phyloP scores from a whole-genome alignment of 1,140 invertebrate species.

The Adelges cooleyi region DNA sequence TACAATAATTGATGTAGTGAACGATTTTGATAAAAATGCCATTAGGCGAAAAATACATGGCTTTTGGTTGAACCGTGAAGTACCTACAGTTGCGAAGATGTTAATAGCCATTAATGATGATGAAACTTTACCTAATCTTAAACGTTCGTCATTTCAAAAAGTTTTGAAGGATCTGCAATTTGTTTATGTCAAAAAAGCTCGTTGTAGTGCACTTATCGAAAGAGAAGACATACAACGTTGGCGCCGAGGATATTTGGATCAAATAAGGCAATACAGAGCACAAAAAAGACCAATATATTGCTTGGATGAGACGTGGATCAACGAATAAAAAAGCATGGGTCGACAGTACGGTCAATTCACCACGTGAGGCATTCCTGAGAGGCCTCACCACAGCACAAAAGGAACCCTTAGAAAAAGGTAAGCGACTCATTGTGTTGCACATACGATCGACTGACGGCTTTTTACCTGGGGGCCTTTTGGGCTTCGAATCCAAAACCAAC shows the following conservation, averaged over 20 bases:
- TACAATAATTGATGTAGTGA: too few relatives aligned
- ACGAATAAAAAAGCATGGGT: not conserved
- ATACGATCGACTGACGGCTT: not conserved
- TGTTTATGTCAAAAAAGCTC: not conserved
- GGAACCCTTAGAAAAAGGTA: not conserved
- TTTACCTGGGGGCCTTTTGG: not conserved
- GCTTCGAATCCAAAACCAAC: too few relatives aligned
- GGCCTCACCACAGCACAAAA: not conserved
- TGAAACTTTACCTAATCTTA: not conserved
- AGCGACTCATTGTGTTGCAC: not conserved
- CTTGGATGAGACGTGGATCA: too few relatives aligned
- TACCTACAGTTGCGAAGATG: not conserved
- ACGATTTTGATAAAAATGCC: too few relatives aligned
- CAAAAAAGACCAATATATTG: too few relatives aligned
- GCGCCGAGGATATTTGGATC: too few relatives aligned
- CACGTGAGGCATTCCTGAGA: not conserved
- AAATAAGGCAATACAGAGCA: too few relatives aligned
- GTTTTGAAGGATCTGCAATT: not conserved
- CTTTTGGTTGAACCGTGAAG: not conserved
- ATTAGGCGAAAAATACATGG: too few relatives aligned
- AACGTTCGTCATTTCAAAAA: too few relatives aligned
- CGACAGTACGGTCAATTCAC: not conserved
- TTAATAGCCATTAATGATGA: not conserved
- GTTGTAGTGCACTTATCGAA: too few relatives aligned
- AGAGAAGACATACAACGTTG: too few relatives aligned